phyloP scores from a whole-genome alignment of 2,888 invertebrate species.

The Poecilus cupreus region DNA sequence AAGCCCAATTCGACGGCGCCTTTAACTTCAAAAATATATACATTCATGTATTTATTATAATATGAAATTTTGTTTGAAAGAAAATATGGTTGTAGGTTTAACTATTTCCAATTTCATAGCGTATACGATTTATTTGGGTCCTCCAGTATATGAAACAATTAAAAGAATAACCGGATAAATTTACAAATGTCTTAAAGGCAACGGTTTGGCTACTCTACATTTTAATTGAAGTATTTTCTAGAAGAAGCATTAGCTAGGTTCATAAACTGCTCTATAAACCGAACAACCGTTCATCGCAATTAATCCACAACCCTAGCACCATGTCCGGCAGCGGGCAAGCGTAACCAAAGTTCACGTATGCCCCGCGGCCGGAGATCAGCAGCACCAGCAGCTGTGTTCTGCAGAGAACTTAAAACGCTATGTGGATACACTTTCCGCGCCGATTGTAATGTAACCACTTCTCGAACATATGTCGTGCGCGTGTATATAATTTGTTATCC shows the following conservation, averaged over 20 bases:
- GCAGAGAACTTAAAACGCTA: not conserved
- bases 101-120: too few species aligned
- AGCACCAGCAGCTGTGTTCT: slow-evolving; percentile 16
- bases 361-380: not conserved
- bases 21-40: too few species aligned
- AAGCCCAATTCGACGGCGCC: too few species aligned
- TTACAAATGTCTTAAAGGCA: too few species aligned
- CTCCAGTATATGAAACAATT: too few species aligned
- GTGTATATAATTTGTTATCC: slow-evolving; percentile 57
- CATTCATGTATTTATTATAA: too few species aligned
- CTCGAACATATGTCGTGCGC: slow-evolving; percentile 52
- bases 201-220: too few species aligned
- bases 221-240: too few species aligned
- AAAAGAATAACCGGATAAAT: too few species aligned
- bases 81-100: too few species aligned
- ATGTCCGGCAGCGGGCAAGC: not conserved
- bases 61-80: too few species aligned
- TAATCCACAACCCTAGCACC: not conserved
- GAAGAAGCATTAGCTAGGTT: not conserved
- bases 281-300: not conserved
- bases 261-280: not conserved
- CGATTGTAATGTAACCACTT: slow-evolving; percentile 42
- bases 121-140: too few species aligned
- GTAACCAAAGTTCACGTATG: not conserved
- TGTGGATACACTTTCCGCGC: slow-evolving; percentile 25